Percentiles rank a stretch among this genome's conserved stretches.
Evolutionary conservation across 1,140 invertebrate genomes (phyloP).

Genomic region (Cepaea nemoralis): DNA sequence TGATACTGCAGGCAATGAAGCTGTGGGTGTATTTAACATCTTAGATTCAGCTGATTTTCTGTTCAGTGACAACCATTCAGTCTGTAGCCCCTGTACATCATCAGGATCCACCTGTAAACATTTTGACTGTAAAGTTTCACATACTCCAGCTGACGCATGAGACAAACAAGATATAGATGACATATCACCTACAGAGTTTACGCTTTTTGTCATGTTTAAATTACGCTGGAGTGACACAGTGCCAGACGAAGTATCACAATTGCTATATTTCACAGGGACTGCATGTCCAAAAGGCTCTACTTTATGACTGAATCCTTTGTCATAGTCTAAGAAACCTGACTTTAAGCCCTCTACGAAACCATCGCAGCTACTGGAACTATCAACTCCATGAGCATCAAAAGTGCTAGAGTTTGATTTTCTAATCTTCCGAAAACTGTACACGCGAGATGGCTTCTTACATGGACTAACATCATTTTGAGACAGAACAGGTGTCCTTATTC

Average conservation of each 20-base stretch:
- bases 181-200: no score
- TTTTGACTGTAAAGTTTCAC: no score
- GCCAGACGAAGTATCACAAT: no score
- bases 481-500: neutral
- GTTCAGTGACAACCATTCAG: neutral
- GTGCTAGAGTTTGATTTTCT: neutral
- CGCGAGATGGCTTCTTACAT: slow-evolving; percentile 1
- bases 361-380: neutral
- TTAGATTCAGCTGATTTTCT: neutral
- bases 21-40: neutral
- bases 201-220: no score
- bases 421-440: neutral
- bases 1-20: neutral
- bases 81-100: neutral
- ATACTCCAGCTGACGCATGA: neutral
- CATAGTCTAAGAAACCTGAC: neutral
- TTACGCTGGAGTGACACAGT: no score
- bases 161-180: neutral
- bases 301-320: neutral
- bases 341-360: neutral
- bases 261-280: no score
- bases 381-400: neutral
- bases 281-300: no score
- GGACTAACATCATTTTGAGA: neutral
- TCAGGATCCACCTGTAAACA: neutral